phyloP scores from a whole-genome alignment of 2,113 vertebrate species.

The Poecilia latipinna region DNA sequence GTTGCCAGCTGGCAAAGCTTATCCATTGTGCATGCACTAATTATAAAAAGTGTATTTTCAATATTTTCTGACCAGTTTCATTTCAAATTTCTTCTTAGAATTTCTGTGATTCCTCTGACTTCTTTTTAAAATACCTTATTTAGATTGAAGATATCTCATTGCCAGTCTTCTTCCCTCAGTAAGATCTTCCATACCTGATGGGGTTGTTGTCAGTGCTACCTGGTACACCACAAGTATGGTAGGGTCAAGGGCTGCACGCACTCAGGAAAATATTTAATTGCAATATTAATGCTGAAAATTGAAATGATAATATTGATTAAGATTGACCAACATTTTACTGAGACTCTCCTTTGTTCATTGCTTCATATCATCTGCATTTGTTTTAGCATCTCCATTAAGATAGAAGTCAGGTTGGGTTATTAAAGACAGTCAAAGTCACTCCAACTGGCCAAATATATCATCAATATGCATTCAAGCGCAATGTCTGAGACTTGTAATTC shows the following conservation, averaged over 20 bases:
- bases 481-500: too few relatives aligned
- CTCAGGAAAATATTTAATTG: not conserved
- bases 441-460: too few relatives aligned
- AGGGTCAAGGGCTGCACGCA: not conserved
- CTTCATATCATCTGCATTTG: not conserved
- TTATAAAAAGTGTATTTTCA: not conserved
- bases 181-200: not conserved
- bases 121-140: not conserved
- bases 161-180: too few relatives aligned
- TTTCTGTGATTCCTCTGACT: not conserved
- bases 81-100: not conserved
- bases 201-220: not conserved
- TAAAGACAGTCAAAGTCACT: too few relatives aligned
- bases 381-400: not conserved
- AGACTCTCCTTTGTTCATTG: not conserved
- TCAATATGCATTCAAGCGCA: too few relatives aligned
- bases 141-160: too few relatives aligned
- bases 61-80: not conserved
- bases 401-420: not conserved
- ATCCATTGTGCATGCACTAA: not conserved
- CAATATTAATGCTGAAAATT: not conserved
- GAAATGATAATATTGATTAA: not conserved
- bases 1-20: not conserved
- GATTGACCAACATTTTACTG: not conserved
- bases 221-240: not conserved